Base-by-base conservation (phyloP, 2,797 vertebrate genomes). In the Astyanax mexicanus region DNA sequence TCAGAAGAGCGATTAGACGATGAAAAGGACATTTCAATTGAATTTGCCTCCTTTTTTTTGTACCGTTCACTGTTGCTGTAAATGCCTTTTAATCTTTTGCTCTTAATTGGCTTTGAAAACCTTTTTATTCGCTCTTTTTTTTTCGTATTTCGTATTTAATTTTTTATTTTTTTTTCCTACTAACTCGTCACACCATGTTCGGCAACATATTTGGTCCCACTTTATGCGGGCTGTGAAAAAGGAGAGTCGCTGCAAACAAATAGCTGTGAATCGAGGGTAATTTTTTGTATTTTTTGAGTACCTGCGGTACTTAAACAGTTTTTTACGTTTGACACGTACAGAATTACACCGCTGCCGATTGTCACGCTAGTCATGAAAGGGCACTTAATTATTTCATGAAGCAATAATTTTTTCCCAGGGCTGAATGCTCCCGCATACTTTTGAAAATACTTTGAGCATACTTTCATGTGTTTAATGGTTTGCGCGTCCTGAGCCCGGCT, bases 401-500 rank as follows among this genome's bases (percentile, higher is more conserved):
- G 3, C 13, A 32, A 25, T 15, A 42, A 21, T 17, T 44, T 44
- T 70, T 57, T 55, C 4, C 51, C 57, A 3, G 21, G n/a, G 6
- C 13, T 44, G 6, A n/a, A 38, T 25, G 27, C 55, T 10, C 40
- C 45, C 0, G 32, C 42, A 78, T 68, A 60, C 69, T 68, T 72
- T 57, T 12, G 49, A 12, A n/a, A 66, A 65, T 75, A 45, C 44
- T 60, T 68, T 29, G 45, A 42, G 42, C 76, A 81, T 71, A 62
- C 70, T 67, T 83, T 82, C 72, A 32, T 69, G 67, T 15, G 15
- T 57, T 57, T 52, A 6, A 65, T 70, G 58, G 81, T 86, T 83
- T 87, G 84, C 82, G 85, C 86, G 83, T 80, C 58, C 74, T 83
- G 86, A 82, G 88, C 82, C 80, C 77, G 55, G 37, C 7, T 3